Evolutionary conservation across 53 echinoderm and acorn worm species (phyloP), one percentile per base, ranked within the genome.

Genomic region (Arbacia lixula): DNA sequence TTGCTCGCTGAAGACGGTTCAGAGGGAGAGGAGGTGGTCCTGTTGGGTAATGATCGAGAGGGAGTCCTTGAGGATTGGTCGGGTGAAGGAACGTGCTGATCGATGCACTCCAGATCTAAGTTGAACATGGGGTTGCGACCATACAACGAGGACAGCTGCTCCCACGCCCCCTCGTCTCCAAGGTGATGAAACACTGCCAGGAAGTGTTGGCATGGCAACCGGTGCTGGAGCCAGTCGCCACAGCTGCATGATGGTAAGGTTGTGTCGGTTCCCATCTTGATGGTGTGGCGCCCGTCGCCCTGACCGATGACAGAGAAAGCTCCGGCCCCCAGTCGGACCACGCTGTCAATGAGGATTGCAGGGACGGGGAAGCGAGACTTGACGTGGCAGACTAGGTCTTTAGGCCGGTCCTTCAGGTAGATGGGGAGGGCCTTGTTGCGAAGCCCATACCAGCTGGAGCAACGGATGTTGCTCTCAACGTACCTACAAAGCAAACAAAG

Each of bases 111-210:
- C 10, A 40, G 12, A 50, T 81, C 82, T n/a, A 81, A 34, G 5
- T 5, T 30, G 32, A 81, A 81, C 9, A 81, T 46, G 22, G 82
- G 82, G 30, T 49, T 81, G 50, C 31, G 28, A 9, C 63, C 28
- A 49, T 81, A 81, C 25, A 63, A 28, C 1, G 82, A 32, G 8
- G 63, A 81, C 32, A 81, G 64, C 11, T 63, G 82, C 63, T 81
- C 28, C 82, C 82, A 81, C 42, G 63, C 32, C n/a, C 32, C 63
- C 42, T 81, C 26, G n/a, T 64, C 50, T 20, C 31, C 63, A 0
- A 68, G 37, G 35, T 68, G 71, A 38, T 84, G 54, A 16, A 84
- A 84, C 26, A 84, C 71, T 1, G 84, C 84, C 35, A 84, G 84
- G n/a, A 84, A 53, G 40, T 84, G 84, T 46, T 31, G 49, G 69